Percentiles rank a stretch among this genome's conserved stretches.
Conservation (phyloP, 2,888 invertebrate genomes). For the Drosophila eohydei region DNA sequence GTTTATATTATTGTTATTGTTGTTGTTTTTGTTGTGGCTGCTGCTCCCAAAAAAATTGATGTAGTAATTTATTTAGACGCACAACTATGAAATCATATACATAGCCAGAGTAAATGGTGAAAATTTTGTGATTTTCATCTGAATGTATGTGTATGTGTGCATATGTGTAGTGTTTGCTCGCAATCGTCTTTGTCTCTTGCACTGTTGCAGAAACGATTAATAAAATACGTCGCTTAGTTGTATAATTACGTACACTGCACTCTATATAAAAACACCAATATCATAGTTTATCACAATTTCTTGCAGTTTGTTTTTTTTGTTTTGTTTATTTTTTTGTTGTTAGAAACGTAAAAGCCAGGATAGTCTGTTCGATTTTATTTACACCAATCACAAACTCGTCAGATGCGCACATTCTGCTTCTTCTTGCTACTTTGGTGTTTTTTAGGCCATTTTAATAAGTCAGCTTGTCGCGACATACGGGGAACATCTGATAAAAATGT, state of each 20-base stretch:
- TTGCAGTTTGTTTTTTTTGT: constrained; percentile 15
- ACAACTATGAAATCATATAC: constrained; percentile 34
- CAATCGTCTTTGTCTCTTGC: constrained; percentile 36
- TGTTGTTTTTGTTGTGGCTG: constrained; percentile 23
- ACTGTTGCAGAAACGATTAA: constrained; percentile 42
- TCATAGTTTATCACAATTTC: constrained; percentile 5
- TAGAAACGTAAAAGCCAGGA: constrained; percentile 24
- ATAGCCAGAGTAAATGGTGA: constrained; percentile 46
- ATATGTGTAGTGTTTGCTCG: constrained; percentile 41
- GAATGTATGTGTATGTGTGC: constrained; percentile 33
- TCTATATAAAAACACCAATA: not conserved
- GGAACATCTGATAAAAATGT: constrained; percentile 50
- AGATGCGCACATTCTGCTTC: constrained; percentile 66
- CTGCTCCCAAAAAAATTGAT: constrained; percentile 5
- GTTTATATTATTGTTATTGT: constrained; percentile 15
- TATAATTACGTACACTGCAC: constrained; percentile 10
- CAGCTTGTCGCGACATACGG: constrained; percentile 44
- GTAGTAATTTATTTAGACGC: constrained; percentile 8
- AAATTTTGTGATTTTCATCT: constrained; percentile 72
- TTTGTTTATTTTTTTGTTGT: constrained; percentile 26
- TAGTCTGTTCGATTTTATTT: constrained; percentile 62
- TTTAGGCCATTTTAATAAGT: constrained; percentile 43
- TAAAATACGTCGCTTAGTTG: constrained; percentile 20
- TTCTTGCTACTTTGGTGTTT: constrained; percentile 54
- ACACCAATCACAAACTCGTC: constrained; percentile 52